phyloP scores from a whole-genome alignment of 1,140 invertebrate species.

The Ladona fulva region DNA sequence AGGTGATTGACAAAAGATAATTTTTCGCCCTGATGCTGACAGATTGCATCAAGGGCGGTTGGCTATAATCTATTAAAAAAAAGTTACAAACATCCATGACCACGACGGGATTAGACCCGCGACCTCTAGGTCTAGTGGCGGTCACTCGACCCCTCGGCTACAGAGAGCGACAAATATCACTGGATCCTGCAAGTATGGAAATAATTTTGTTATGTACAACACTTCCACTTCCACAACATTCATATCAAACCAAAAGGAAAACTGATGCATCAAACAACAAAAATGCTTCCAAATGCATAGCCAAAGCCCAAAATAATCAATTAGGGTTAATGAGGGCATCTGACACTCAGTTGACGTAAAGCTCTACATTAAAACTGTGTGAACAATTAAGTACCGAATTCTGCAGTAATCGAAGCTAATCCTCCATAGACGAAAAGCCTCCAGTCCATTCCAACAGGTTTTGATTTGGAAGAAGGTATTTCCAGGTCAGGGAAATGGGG shows the following conservation, averaged over 20 bases:
- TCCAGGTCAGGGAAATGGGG: background rate
- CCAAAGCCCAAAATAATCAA: too few species aligned
- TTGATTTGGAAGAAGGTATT: background rate
- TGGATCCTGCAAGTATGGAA: slow-evolving; percentile 15
- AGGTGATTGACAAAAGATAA: too few species aligned
- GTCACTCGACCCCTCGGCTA: background rate
- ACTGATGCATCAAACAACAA: background rate
- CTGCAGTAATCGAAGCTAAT: slow-evolving; percentile 82
- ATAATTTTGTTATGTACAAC: slow-evolving; percentile 14
- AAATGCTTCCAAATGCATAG: background rate
- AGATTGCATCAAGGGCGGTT: too few species aligned
- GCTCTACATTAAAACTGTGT: background rate
- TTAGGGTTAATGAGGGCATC: too few species aligned
- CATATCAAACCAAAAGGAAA: background rate
- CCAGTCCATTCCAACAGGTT: slow-evolving; percentile 45
- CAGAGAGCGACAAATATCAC: background rate
- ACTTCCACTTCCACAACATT: background rate
- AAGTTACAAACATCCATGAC: slow-evolving; percentile 14
- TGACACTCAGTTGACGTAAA: too few species aligned
- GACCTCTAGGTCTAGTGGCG: slow-evolving; percentile 12
- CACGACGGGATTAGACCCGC: background rate
- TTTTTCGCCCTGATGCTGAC: too few species aligned
- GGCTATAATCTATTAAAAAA: slow-evolving; percentile 11
- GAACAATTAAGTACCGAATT: slow-evolving; percentile 64
- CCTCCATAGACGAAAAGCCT: slow-evolving; percentile 90